phyloP scores from a whole-genome alignment of 2,797 vertebrate species.

The Propithecus perrieri region DNA sequence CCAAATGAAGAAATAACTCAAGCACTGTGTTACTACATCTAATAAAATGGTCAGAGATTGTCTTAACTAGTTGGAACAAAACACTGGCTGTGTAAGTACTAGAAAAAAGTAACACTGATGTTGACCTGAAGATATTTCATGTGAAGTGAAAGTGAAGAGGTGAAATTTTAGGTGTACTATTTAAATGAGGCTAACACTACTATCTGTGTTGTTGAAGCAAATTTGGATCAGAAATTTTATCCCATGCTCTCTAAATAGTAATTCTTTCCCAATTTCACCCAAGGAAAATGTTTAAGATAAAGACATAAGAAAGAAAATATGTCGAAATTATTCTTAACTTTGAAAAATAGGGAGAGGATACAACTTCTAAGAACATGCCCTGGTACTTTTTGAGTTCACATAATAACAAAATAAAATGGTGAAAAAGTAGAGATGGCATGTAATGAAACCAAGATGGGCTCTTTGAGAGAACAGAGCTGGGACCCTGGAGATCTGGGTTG shows the following conservation, averaged over 20 bases:
- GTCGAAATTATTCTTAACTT: background rate
- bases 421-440: background rate
- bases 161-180: background rate
- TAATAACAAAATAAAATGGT: background rate
- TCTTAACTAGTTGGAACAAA: background rate
- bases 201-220: background rate
- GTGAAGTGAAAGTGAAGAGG: background rate
- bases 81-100: background rate
- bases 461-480: background rate
- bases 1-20: background rate
- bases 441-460: background rate
- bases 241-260: background rate
- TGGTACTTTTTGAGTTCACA: background rate
- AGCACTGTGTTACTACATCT: background rate
- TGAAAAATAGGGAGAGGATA: background rate
- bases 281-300: conserved; percentile 1
- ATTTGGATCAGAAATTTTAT: background rate
- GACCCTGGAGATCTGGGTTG: background rate
- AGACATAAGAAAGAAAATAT: background rate
- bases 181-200: background rate
- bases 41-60: background rate
- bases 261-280: background rate
- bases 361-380: background rate
- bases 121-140: background rate
- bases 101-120: background rate